These are phyloP conservation scores for Amphibalanus amphitrite DNA, from an alignment of 1,140 invertebrate species.

Conservation along the genomic window DNA sequence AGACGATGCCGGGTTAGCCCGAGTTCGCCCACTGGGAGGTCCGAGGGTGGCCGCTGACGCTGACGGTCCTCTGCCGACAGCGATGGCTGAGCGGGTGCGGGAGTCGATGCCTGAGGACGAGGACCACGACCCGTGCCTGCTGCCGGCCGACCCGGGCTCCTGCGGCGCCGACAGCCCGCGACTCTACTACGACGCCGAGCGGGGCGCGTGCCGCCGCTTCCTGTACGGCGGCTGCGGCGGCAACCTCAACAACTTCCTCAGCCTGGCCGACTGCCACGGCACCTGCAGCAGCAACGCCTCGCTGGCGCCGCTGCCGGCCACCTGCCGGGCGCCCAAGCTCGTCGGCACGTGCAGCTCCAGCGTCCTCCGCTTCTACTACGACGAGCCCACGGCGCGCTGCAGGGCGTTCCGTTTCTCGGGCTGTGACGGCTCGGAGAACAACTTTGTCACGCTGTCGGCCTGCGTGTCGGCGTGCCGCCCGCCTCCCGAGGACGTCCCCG, in stretches of 20 bases:
- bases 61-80: background rate
- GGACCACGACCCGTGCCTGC: slow-evolving; percentile 50
- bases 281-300: slow-evolving; percentile 6
- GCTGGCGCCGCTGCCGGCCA: too few relatives aligned
- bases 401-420: slow-evolving; percentile 16
- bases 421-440: slow-evolving; percentile 29
- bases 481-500: slow-evolving; percentile 19
- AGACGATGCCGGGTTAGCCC: too few relatives aligned
- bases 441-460: slow-evolving; percentile 25
- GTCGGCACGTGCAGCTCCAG: background rate
- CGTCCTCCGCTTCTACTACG: background rate
- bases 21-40: too few relatives aligned
- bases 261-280: slow-evolving; percentile 6
- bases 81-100: background rate
- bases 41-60: background rate
- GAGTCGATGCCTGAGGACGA: background rate
- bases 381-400: background rate
- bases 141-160: slow-evolving; percentile 42
- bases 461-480: slow-evolving; percentile 24
- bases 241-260: slow-evolving; percentile 29
- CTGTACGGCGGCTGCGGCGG: slow-evolving; percentile 29
- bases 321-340: background rate
- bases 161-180: slow-evolving; percentile 24
- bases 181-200: slow-evolving; percentile 26
- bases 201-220: slow-evolving; percentile 27